Evolutionary conservation across 2,113 vertebrate species (phyloP), one percentile per base, ranked within the genome.

Genomic region (Sinocyclocheilus maitianheensis): DNA sequence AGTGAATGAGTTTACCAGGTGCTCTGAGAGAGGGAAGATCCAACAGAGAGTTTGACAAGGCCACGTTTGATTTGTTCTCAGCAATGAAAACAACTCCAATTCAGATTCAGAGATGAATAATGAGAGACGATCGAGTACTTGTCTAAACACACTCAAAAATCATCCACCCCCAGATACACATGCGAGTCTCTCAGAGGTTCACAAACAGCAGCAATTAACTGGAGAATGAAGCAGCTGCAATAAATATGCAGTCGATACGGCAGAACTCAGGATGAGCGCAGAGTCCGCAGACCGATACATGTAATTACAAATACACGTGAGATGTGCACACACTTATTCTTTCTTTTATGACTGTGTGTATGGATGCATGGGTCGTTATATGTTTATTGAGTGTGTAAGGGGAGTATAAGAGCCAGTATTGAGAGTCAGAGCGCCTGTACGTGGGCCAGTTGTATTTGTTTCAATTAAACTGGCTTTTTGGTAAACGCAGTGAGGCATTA

Each of bases 401-500:
- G 55, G 6, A 24, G 24, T 77, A 72, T 81, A 74, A 24, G 37
- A 74, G 67, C 46, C 30, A 34, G 30, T 34, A 34, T 77, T 40
- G 43, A 43, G 8, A 43, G 43, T 43, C 43, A 43, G 43, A 1
- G 8, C 43, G 8, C 1, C 43, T 78, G 63, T 62, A 76, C 79
- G 40, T 30, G 20, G 30, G 37, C 48, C 43, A 74, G 12, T 84
- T 12, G 14, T 67, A 67, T 82, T 84, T 63, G 83, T 80, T 87
- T 84, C 58, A 79, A 84, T 82, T 83, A 87, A 72, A 86, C 77
- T 40, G 58, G 55, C 63, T 20, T 87, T 86, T 77, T 69, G 65
- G 43, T 5, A 85, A 80, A 83, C 22, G 11, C 84, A 83, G 75
- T 22, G 48, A 71, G 65, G 76, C 83, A 63, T 87, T 86, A 85